Conservation (phyloP, 2,888 invertebrate species). For the Spodoptera exigua region DNA sequence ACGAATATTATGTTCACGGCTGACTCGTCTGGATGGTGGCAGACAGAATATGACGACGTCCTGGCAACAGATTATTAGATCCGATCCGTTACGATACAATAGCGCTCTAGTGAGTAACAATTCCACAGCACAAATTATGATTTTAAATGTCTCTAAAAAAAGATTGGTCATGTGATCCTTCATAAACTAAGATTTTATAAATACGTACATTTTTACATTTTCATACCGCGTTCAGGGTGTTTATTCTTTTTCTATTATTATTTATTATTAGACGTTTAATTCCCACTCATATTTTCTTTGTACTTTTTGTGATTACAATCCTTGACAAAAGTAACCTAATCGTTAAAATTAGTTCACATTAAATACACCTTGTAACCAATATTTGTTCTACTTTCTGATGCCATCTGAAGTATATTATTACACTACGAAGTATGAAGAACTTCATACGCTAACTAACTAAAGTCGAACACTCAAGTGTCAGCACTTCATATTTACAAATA, state of each 20-base stretch:
- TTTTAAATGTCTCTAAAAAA: constrained; percentile 65
- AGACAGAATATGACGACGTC: constrained; percentile 38
- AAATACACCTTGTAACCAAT: constrained; percentile 76
- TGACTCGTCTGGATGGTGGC: constrained; percentile 44
- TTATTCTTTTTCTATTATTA: constrained; percentile 63
- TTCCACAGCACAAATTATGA: constrained; percentile 75
- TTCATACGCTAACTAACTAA: constrained; percentile 76
- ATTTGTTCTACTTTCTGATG: constrained; percentile 81
- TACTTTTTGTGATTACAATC: constrained; percentile 82
- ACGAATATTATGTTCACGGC: constrained; percentile 50
- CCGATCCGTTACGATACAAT: constrained; percentile 53
- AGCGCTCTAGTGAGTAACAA: constrained; percentile 75
- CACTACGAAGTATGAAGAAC: constrained; percentile 74
- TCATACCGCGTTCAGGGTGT: constrained; percentile 68
- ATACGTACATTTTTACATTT: constrained; percentile 79
- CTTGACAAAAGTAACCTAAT: constrained; percentile 79
- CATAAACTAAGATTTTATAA: constrained; percentile 71
- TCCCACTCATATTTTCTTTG: constrained; percentile 80
- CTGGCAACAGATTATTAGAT: constrained; percentile 47
- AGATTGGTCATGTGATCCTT: constrained; percentile 73
- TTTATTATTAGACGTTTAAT: constrained; percentile 68
- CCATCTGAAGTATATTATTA: constrained; percentile 75
- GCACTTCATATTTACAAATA: constrained; percentile 74
- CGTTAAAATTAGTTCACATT: constrained; percentile 76
- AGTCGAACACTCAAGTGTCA: constrained; percentile 66